phyloP scores from a whole-genome alignment of 2,888 invertebrate genomes.

The Limnephilus lunatus region DNA sequence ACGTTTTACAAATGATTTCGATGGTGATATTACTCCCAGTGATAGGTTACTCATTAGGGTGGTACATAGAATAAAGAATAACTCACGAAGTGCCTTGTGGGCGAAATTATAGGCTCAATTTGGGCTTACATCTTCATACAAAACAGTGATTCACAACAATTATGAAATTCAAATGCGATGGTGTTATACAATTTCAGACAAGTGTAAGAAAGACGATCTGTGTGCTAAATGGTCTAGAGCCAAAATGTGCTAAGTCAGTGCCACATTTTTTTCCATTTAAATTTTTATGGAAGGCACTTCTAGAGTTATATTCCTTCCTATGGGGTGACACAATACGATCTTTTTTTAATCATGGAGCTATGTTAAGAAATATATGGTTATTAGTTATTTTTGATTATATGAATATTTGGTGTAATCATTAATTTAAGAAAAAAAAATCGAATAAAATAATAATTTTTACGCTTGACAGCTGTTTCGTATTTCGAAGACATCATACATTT shows the following conservation, averaged over 20 bases:
- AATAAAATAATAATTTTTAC: not conserved
- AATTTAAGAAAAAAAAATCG: not conserved
- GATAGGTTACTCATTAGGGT: not conserved
- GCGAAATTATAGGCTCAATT: too few species aligned
- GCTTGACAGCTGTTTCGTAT: not conserved
- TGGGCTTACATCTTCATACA: too few species aligned
- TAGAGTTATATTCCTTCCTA: too few species aligned
- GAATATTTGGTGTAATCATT: not conserved
- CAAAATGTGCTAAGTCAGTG: too few species aligned
- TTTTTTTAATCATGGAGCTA: not conserved
- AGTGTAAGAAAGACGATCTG: too few species aligned
- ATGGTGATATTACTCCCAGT: not conserved
- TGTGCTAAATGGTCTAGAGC: too few species aligned
- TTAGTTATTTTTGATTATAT: not conserved
- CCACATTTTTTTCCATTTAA: too few species aligned
- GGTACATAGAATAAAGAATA: not conserved
- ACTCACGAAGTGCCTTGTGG: too few species aligned
- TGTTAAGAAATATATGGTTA: not conserved
- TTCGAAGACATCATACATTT: not conserved
- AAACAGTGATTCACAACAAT: too few species aligned
- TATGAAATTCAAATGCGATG: too few species aligned
- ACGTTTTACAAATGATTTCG: not conserved
- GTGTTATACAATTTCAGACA: too few species aligned
- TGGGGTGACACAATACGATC: not conserved
- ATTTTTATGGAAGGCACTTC: too few species aligned